A percentile compares a stretch with the other conserved stretches of the same genome.
Conservation (phyloP, 2,888 invertebrate species). For the Cataglyphis rosenhaueri region DNA sequence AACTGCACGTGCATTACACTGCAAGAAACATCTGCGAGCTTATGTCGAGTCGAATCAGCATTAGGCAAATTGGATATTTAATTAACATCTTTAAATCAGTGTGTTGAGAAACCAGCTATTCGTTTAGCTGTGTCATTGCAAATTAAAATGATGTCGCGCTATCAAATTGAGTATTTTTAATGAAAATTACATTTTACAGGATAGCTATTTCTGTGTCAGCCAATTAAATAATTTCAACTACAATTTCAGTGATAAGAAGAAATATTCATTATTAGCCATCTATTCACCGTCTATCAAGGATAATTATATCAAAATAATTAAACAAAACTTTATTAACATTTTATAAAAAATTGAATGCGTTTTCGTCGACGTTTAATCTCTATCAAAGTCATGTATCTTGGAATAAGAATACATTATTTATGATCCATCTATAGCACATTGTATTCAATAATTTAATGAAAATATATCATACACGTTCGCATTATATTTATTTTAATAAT, state of each 20-base stretch:
- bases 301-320: conserved; percentile 12
- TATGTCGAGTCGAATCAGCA: conserved; percentile 70
- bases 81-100: conserved; percentile 75
- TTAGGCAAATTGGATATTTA: conserved; percentile 78
- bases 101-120: conserved; percentile 71
- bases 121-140: conserved; percentile 47
- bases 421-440: background rate
- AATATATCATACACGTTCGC: background rate
- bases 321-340: background rate
- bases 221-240: conserved; percentile 20
- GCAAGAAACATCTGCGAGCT: conserved; percentile 58
- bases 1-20: conserved; percentile 18
- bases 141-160: conserved; percentile 54
- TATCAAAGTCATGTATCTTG: background rate
- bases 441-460: background rate
- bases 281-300: background rate
- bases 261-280: background rate
- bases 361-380: background rate
- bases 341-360: background rate
- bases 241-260: background rate
- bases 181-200: conserved; percentile 21
- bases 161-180: background rate
- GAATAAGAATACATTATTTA: background rate
- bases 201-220: conserved; percentile 8
- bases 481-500: background rate